Evolutionary conservation across 2,797 vertebrate species (phyloP).

Genomic region (Pseudomugil gertrudae): DNA sequence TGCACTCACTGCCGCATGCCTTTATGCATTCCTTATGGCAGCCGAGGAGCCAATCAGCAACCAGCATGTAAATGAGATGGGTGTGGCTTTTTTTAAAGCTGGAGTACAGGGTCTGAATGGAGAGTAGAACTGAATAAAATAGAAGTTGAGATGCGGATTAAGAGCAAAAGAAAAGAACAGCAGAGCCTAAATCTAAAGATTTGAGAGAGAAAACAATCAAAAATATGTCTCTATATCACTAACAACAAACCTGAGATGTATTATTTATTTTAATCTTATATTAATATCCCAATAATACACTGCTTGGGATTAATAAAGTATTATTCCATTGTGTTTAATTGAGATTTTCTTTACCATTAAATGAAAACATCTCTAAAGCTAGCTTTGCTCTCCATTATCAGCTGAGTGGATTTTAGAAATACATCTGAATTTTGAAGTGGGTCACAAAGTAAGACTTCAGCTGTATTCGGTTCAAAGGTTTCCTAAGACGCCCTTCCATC

Average conservation of each 20-base stretch:
- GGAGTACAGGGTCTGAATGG: constrained; percentile 85
- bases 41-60: constrained; percentile 55
- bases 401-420: background rate
- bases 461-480: no score
- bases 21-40: constrained; percentile 69
- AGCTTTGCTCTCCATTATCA: no score
- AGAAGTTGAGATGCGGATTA: constrained; percentile 13
- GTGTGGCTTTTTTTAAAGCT: constrained; percentile 66
- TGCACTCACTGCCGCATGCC: constrained; percentile 60
- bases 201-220: background rate
- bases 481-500: background rate
- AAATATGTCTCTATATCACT: background rate
- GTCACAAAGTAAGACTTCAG: no score
- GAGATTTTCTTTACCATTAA: background rate
- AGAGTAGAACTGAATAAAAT: constrained; percentile 62
- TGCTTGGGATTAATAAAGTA: no score
- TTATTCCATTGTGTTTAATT: background rate
- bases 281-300: no score
- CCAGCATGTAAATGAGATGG: constrained; percentile 63
- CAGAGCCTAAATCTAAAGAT: background rate
- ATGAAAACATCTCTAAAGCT: background rate
- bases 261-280: no score
- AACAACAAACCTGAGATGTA: no score
- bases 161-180: background rate
- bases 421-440: background rate